Evolutionary conservation across 2,888 invertebrate species (phyloP).

Genomic region (Apoda limacodes): DNA sequence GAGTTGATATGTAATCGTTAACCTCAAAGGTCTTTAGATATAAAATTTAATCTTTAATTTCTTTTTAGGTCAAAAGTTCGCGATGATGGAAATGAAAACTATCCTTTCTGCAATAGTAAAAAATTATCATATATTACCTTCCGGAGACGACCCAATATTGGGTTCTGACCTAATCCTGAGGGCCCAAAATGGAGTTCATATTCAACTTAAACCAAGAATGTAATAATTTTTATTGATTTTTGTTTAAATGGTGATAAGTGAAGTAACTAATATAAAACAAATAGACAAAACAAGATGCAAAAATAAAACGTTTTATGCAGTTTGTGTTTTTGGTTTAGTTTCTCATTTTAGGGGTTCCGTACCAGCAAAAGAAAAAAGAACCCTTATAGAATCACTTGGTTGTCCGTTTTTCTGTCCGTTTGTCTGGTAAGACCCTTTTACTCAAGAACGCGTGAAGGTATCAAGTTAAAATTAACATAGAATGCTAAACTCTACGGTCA

Average conservation of each 20-base stretch:
- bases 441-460: not conserved
- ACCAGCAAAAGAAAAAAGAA: not conserved
- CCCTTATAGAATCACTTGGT: not conserved
- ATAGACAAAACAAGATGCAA: no score
- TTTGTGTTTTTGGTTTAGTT: not conserved
- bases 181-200: constrained; percentile 40
- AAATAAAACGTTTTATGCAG: no score
- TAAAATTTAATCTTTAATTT: no score
- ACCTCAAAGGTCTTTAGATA: no score
- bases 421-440: not conserved
- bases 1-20: no score
- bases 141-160: constrained; percentile 33
- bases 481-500: not conserved
- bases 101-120: constrained; percentile 55
- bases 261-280: no score
- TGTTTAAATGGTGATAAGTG: not conserved
- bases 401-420: not conserved
- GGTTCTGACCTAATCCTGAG: constrained; percentile 53
- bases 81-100: constrained; percentile 61
- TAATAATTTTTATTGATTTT: not conserved
- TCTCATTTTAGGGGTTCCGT: not conserved
- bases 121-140: constrained; percentile 27
- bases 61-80: constrained; percentile 44
- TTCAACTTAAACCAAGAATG: constrained; percentile 28
- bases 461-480: not conserved